Conservation (phyloP, 2,888 invertebrate species). For the Meghimatium bilineatum region DNA sequence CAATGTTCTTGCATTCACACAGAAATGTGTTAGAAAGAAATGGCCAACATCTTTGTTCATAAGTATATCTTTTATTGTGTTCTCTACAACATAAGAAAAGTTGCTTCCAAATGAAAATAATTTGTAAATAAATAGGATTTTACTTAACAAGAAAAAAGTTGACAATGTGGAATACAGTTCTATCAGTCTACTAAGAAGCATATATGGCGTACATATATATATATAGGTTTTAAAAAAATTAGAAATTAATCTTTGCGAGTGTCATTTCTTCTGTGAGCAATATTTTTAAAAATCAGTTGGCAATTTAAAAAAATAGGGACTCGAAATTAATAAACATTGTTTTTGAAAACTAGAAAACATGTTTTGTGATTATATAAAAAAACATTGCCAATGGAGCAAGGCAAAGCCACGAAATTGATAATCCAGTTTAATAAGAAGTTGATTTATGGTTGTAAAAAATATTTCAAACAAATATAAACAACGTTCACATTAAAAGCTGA, state of each 20-base stretch:
- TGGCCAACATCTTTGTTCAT: constrained; percentile 23
- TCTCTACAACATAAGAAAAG: constrained; percentile 22
- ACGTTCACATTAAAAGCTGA: constrained; percentile 16
- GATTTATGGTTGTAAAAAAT: not conserved
- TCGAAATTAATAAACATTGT: not conserved
- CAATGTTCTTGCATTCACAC: constrained; percentile 19
- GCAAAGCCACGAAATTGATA: not conserved
- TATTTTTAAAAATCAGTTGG: not conserved
- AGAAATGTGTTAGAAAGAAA: constrained; percentile 11
- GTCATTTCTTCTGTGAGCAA: not conserved
- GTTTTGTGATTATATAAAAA: not conserved
- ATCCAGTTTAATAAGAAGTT: not conserved
- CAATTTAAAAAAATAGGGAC: not conserved
- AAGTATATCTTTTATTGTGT: constrained; percentile 30
- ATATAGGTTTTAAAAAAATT: not conserved
- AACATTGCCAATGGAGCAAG: not conserved
- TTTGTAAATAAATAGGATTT: constrained; percentile 27
- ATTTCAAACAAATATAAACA: not conserved
- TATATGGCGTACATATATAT: constrained; percentile 20
- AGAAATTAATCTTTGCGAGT: not conserved
- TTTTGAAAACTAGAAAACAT: not conserved
- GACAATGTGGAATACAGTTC: constrained; percentile 16
- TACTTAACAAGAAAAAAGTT: not conserved
- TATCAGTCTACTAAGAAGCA: constrained; percentile 16
- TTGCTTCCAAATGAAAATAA: constrained; percentile 14